phyloP scores from a whole-genome alignment of 2,888 invertebrate species.

The Aproaerema taeniolella region DNA sequence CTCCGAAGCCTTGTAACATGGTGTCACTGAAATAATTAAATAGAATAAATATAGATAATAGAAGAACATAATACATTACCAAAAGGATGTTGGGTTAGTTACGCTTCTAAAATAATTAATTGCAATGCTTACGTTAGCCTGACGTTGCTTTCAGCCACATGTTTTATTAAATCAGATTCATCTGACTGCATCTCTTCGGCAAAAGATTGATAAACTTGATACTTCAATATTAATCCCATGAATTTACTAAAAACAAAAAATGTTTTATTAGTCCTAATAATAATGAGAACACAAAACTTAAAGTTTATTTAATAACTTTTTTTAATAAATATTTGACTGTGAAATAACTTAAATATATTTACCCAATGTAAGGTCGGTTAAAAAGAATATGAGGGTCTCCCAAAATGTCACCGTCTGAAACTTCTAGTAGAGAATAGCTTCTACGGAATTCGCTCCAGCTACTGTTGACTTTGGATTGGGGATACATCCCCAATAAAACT shows the following conservation, averaged over 20 bases:
- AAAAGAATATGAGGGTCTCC: slow-evolving; percentile 67
- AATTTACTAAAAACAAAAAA: slow-evolving; percentile 68
- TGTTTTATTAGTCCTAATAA: neutral
- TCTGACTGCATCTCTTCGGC: slow-evolving; percentile 64
- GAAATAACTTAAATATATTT: slow-evolving; percentile 24
- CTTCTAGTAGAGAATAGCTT: slow-evolving; percentile 62
- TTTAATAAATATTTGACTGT: no score
- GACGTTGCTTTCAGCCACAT: slow-evolving; percentile 53
- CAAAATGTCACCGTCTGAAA: slow-evolving; percentile 66
- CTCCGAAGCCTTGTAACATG: slow-evolving; percentile 64
- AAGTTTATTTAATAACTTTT: no score
- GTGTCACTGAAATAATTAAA: slow-evolving; percentile 51
- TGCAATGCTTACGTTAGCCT: slow-evolving; percentile 60
- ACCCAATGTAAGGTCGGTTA: slow-evolving; percentile 77
- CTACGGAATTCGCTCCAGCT: slow-evolving; percentile 73
- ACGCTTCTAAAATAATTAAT: no score
- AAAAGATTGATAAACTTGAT: slow-evolving; percentile 73
- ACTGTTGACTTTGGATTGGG: slow-evolving; percentile 41
- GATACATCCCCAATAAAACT: slow-evolving; percentile 52
- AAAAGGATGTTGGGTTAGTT: slow-evolving; percentile 1
- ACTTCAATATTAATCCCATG: slow-evolving; percentile 74
- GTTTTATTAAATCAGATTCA: slow-evolving; percentile 59
- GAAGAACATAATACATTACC: slow-evolving; percentile 1
- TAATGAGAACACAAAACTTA: neutral
- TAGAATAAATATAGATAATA: slow-evolving; percentile 1